phyloP scores from a whole-genome alignment of 2,797 vertebrate genomes.

The Meriones psammophilus region DNA sequence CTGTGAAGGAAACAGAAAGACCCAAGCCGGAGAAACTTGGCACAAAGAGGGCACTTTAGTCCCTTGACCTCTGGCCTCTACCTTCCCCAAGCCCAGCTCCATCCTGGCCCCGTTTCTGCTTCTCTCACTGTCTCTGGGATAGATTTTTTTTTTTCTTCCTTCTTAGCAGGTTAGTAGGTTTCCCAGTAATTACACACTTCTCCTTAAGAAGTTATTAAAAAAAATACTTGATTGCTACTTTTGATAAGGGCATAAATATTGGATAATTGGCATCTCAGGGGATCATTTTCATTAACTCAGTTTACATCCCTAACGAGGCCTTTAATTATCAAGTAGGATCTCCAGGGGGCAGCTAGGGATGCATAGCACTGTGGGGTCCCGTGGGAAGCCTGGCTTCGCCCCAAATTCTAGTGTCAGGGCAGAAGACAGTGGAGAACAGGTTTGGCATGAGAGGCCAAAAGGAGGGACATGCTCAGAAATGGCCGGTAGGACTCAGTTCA shows the following conservation, averaged over 20 bases:
- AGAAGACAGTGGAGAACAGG: background rate
- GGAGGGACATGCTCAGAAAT: conserved; percentile 59
- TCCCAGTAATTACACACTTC: conserved; percentile 86
- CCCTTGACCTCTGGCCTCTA: background rate
- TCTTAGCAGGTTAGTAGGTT: conserved; percentile 79
- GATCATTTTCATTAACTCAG: conserved; percentile 83
- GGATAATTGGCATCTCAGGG: conserved; percentile 84
- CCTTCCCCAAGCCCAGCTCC: background rate
- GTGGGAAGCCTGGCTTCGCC: conserved; percentile 65
- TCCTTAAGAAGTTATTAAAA: conserved; percentile 86
- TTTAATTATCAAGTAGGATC: conserved; percentile 82
- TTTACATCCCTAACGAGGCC: conserved; percentile 84
- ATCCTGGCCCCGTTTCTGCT: conserved; percentile 70
- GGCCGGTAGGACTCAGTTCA: conserved; percentile 87
- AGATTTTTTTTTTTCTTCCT: conserved; percentile 76
- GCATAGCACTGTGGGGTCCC: conserved; percentile 64
- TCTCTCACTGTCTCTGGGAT: conserved; percentile 57
- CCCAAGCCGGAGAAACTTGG: conserved; percentile 31
- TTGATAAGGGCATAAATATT: conserved; percentile 86
- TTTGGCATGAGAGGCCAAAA: background rate
- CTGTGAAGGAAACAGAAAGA: conserved; percentile 49
- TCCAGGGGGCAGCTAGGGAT: conserved; percentile 79
- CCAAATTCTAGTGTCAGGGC: conserved; percentile 73
- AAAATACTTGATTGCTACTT: conserved; percentile 86
- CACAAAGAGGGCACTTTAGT: background rate